Percentiles rank a stretch among this genome's conserved stretches.
These are phyloP conservation scores for Baronia brevicornis DNA, from an alignment of 2,888 invertebrate species.

Conservation along the genomic window DNA sequence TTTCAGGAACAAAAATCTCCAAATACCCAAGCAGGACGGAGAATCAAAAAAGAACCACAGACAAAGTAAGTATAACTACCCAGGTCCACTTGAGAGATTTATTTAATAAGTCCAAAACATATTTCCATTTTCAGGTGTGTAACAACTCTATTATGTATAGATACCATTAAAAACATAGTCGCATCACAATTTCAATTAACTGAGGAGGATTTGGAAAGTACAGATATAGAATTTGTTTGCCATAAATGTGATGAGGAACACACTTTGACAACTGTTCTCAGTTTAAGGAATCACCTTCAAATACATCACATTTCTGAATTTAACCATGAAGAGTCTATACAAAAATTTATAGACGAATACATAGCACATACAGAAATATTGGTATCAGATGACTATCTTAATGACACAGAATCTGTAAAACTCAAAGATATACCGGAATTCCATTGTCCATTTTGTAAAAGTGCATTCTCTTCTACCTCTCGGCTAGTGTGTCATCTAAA, in stretches of 20 bases:
- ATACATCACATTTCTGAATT: constrained; percentile 26
- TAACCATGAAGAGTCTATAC: constrained; percentile 17
- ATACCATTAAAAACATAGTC: constrained; percentile 33
- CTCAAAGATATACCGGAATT: constrained; percentile 22
- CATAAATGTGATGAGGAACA: constrained; percentile 36
- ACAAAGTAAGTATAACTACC: constrained; percentile 25
- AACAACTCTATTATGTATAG: constrained; percentile 17
- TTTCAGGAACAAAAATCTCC: constrained; percentile 19
- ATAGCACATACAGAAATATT: constrained; percentile 48
- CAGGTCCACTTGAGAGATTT: background rate
- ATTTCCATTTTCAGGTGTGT: constrained; percentile 42
- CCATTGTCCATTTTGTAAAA: constrained; percentile 45
- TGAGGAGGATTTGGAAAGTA: constrained; percentile 27
- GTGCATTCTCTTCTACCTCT: constrained; percentile 40
- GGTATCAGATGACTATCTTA: constrained; percentile 28
- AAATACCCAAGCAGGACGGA: constrained; percentile 13
- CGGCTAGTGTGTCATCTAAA: constrained; percentile 46
- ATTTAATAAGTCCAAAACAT: constrained; percentile 7
- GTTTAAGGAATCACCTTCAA: constrained; percentile 36
- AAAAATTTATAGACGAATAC: constrained; percentile 39
- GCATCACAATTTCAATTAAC: constrained; percentile 31
- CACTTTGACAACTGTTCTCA: constrained; percentile 21
- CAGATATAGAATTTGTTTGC: constrained; percentile 42
- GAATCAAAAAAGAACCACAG: constrained; percentile 9
- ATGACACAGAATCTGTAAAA: constrained; percentile 16